Base-by-base conservation (phyloP, 2,888 invertebrate genomes). In the Gibbula magus region DNA sequence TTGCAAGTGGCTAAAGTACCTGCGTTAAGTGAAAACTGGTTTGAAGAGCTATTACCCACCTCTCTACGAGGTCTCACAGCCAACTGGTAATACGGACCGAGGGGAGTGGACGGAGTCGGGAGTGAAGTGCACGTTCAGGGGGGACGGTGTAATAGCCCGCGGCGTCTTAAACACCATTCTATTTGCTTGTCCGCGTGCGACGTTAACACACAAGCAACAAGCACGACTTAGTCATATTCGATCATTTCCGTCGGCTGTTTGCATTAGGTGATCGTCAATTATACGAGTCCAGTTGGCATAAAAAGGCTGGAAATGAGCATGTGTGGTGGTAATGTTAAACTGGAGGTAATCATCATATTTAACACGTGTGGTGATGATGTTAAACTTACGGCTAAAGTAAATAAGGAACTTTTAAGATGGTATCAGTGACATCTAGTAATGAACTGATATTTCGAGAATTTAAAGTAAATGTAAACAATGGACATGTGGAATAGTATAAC, bases 241-340 rank as follows among this genome's bases (percentile, higher is more conserved):
- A 61, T 61, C 25, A 61, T 61, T 61, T 61, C 61, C 61, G 61
- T 61, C 61, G 61, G 61, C 61, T 61, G 61, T 61, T 61, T 16
- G 61, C 25, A 61, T 61, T 13, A 61, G 61, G 29, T 8, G 25
- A 25, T 61, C 29, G 29, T 18, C 61, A 61, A 61, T 61, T 61
- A 25, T 25, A 29, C 8, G 61, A 61, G 61, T 45, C n/a, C 61
- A 61, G 61, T 61, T 61, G 61, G 29, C 61, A 45, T 45, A 45
- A 45, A 45, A 45, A 45, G 45, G 10, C 45, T 45, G 45, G 45
- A 45, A 45, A 45, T 45, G 45, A 45, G 45, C 45, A 45, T 45
- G 5, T 45, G 45, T 45, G 45, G 35, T 8, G 45, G 45, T 45
- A 45, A 10, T 45, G 45, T 45, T 45, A 45, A 45, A 45, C 45